Conservation (phyloP, 1,140 invertebrate genomes). For the Neodiprion pinetum region DNA sequence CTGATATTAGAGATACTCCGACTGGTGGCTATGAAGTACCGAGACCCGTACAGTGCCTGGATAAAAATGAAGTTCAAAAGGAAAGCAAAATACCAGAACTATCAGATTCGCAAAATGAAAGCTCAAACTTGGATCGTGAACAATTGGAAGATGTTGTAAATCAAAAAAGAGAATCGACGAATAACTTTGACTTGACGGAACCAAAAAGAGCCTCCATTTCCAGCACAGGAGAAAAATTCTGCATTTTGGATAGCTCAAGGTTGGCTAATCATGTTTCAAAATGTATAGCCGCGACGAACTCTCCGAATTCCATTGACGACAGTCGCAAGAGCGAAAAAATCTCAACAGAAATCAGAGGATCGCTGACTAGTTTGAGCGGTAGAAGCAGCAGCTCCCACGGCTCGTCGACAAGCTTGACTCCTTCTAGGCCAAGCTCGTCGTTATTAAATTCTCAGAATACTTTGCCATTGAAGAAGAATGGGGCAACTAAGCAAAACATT, state of each 20-base stretch:
- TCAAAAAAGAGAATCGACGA: slow-evolving; percentile 46
- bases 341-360: slow-evolving; percentile 37
- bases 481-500: slow-evolving; percentile 16
- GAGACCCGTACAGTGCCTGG: slow-evolving; percentile 47
- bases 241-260: slow-evolving; percentile 46
- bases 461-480: slow-evolving; percentile 35
- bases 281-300: slow-evolving; percentile 38
- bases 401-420: slow-evolving; percentile 41
- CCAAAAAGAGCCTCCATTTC: slow-evolving; percentile 44
- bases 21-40: slow-evolving; percentile 69
- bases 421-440: slow-evolving; percentile 49
- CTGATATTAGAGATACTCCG: slow-evolving; percentile 44
- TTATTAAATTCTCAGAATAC: slow-evolving; percentile 47
- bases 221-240: slow-evolving; percentile 49
- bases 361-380: slow-evolving; percentile 43
- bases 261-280: slow-evolving; percentile 32
- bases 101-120: slow-evolving; percentile 15
- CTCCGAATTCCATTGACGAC: slow-evolving; percentile 47
- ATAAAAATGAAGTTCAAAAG: slow-evolving; percentile 20
- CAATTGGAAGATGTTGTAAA: slow-evolving; percentile 24
- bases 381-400: slow-evolving; percentile 45
- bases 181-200: slow-evolving; percentile 49
- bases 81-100: slow-evolving; percentile 20
- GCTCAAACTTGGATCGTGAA: slow-evolving; percentile 23
- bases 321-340: slow-evolving; percentile 42